Conservation (phyloP, 2,113 vertebrate genomes). For the Falco punctatus region DNA sequence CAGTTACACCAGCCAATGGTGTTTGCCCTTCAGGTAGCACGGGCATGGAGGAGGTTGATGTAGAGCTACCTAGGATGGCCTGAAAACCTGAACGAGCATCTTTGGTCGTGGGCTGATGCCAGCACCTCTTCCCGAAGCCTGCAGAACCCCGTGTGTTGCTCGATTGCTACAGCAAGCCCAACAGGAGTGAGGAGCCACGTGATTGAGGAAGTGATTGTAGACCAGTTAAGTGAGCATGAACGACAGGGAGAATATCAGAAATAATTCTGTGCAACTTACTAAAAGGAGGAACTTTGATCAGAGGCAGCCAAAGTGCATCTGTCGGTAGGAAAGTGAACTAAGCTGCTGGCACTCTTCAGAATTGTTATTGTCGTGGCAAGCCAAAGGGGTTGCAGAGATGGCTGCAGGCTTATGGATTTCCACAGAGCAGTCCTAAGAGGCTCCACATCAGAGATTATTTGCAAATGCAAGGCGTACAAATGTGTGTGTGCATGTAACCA, state of each 20-base stretch:
- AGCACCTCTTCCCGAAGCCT: neutral
- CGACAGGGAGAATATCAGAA: neutral
- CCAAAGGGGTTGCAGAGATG: neutral
- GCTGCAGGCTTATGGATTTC: neutral
- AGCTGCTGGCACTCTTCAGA: slow-evolving; percentile 16
- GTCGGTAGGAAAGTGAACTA: neutral
- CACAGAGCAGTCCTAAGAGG: neutral
- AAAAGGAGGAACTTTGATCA: neutral
- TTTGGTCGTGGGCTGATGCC: neutral
- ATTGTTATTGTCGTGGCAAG: neutral
- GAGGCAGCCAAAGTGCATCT: neutral
- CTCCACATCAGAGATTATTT: neutral
- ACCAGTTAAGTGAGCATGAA: neutral
- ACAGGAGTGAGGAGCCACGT: neutral
- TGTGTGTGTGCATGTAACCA: neutral
- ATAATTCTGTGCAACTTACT: neutral
- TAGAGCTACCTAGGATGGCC: neutral
- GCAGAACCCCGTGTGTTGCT: neutral
- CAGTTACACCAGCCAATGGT: neutral
- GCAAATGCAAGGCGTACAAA: neutral
- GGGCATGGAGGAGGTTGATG: neutral
- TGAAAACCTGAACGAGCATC: neutral
- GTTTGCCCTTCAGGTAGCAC: neutral
- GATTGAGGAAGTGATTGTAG: neutral
- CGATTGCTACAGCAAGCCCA: neutral